These are phyloP conservation scores for Crypturellus tataupa DNA, from an alignment of 2,797 vertebrate species.

Conservation along the genomic window DNA sequence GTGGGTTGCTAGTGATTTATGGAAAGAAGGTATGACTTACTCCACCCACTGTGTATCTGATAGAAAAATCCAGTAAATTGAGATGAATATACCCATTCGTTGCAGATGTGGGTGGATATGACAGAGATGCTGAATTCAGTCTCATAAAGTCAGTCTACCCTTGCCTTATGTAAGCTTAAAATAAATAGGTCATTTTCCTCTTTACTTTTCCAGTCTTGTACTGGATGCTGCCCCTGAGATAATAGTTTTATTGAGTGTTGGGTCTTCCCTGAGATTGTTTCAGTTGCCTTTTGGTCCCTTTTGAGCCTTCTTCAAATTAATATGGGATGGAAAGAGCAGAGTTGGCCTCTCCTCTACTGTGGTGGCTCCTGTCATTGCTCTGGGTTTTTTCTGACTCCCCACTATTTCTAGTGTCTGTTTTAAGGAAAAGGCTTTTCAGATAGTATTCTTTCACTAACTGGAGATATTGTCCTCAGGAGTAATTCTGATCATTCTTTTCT, in stretches of 20 bases:
- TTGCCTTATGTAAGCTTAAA: neutral
- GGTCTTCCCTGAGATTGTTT: neutral
- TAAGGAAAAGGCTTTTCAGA: neutral
- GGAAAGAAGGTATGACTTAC: neutral
- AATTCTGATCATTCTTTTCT: neutral
- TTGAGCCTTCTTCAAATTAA: neutral
- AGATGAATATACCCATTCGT: slow-evolving; percentile 5
- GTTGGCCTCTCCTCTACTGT: neutral
- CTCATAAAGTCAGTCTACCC: neutral
- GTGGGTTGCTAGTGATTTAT: neutral
- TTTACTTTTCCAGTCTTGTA: neutral
- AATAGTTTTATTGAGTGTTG: neutral
- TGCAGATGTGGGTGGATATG: neutral
- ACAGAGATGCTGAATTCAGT: neutral
- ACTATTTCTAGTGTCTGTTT: neutral
- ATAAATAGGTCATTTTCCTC: neutral
- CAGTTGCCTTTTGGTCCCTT: neutral
- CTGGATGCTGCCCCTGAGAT: neutral
- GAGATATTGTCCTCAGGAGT: neutral
- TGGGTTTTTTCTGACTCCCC: neutral
- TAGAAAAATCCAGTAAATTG: slow-evolving; percentile 1
- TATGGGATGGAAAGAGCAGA: neutral
- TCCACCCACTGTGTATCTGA: neutral
- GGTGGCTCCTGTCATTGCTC: neutral
- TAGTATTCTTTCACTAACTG: slow-evolving; percentile 2